Evolutionary conservation across 2,888 invertebrate species (phyloP).

Genomic region (Dorcus parallelipipedus): DNA sequence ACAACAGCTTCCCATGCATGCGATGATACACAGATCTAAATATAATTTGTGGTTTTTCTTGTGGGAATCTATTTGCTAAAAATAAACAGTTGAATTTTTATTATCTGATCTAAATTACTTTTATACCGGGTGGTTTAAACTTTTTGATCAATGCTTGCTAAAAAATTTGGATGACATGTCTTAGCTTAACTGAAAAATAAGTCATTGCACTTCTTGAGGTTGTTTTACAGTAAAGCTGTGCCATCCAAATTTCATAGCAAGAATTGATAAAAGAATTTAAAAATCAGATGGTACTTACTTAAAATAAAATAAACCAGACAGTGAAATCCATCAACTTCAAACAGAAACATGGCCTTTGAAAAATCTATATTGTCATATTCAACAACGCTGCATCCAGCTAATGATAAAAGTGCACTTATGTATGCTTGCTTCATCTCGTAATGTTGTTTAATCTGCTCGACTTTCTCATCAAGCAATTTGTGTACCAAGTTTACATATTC

Average conservation of each 20-base stretch:
- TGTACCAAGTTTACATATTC: conserved; percentile 59
- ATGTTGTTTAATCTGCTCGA: conserved; percentile 37
- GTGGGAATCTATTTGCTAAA: conserved; percentile 52
- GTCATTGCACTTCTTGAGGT: too few relatives aligned
- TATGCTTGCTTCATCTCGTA: conserved; percentile 50
- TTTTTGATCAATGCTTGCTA: too few relatives aligned
- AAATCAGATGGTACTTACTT: conserved; percentile 40
- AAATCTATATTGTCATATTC: conserved; percentile 53
- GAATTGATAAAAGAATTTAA: too few relatives aligned
- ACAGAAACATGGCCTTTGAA: conserved; percentile 55
- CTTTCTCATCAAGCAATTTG: conserved; percentile 54
- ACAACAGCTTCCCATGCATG: not conserved
- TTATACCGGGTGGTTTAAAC: not conserved
- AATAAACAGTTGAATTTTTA: conserved; percentile 6
- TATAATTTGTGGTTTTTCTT: conserved; percentile 53
- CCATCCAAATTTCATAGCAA: too few relatives aligned
- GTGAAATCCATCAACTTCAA: conserved; percentile 61
- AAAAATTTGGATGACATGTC: too few relatives aligned
- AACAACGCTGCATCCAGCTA: conserved; percentile 47
- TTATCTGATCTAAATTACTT: not conserved
- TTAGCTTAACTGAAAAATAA: too few relatives aligned
- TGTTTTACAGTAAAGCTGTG: too few relatives aligned
- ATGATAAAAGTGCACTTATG: conserved; percentile 46
- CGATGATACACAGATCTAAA: conserved; percentile 58
- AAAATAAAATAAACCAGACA: conserved; percentile 59